Evolutionary conservation across 1,140 invertebrate species (phyloP), one percentile per base, ranked within the genome.

Genomic region (Mercenaria mercenaria): DNA sequence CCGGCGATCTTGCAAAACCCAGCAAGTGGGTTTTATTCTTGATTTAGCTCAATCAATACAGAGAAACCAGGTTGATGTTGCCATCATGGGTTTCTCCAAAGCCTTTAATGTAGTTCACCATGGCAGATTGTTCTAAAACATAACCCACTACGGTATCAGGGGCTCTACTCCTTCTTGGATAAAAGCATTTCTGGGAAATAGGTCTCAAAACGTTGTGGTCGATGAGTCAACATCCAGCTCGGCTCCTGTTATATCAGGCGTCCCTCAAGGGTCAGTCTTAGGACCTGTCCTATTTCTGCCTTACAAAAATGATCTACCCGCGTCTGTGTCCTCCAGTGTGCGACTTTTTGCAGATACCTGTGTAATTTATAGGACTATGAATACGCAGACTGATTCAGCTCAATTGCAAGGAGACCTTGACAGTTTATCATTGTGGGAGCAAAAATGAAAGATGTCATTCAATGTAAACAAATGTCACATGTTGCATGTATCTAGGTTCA

Each of bases 391-490:
- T 20, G n/a, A 56, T 37, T 8, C 79, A 37, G 59, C 32, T 32
- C 26, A 81, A 8, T 29, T 81, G 8, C 79, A 56, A 29, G 32
- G 39, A 32, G 52, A 81, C 61, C 79, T 81, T 37, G 52, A 81
- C 23, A 59, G 20, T 61, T 32, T 81, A 29, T 56, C 50, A 52
- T 52, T 50, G 50, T 80, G 8, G 43, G 77, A 52, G 47, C 77
- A 50, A 26, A 52, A 80, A 80, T 80, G 50, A 43, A 80, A 29
- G 41, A 80, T 80, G 77, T 15, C 39, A 50, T 80, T 80, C 23
- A 80, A 52, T 32, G 20, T 15, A 52, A 37, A 52, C 13, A 80
- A 80, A 80, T 80, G 77, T 80, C 41, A 80, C 18, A 80, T 52
- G 15, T 34, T 50, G 41, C 41, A 79, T 79, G 29, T 79, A 32